Conservation (phyloP, 2,797 vertebrate genomes). For the Anguilla pacifica region DNA sequence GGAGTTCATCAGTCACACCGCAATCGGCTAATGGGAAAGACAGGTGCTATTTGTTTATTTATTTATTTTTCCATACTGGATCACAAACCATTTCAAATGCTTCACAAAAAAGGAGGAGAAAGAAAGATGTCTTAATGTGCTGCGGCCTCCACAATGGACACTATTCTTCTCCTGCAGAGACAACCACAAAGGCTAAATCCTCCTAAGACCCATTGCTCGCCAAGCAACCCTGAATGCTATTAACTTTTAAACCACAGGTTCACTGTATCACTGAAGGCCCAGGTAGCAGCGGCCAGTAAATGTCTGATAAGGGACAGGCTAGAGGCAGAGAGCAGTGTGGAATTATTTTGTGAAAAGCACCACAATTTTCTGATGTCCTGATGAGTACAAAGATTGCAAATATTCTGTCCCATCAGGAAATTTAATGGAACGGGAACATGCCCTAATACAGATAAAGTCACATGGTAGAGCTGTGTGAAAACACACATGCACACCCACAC, state of each 20-base stretch:
- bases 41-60: constrained; percentile 31
- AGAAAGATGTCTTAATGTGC: constrained; percentile 16
- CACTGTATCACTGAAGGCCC: constrained; percentile 23
- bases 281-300: constrained; percentile 14
- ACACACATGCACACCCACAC: constrained; percentile 25
- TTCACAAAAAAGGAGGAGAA: background rate
- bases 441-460: constrained; percentile 17
- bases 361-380: background rate
- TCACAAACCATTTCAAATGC: constrained; percentile 5
- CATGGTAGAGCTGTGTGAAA: constrained; percentile 15
- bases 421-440: background rate
- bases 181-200: constrained; percentile 13
- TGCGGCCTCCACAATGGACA: constrained; percentile 5
- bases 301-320: constrained; percentile 7
- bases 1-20: constrained; percentile 32
- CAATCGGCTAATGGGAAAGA: constrained; percentile 34
- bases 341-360: background rate
- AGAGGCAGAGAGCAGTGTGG: background rate
- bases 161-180: background rate
- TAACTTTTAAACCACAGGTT: constrained; percentile 28
- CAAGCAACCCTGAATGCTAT: constrained; percentile 15
- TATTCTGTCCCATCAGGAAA: constrained; percentile 6
- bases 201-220: background rate
- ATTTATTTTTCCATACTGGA: constrained; percentile 15
- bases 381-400: constrained; percentile 11